Evolutionary conservation across 2,888 invertebrate species (phyloP).

Genomic region (Mermis nigrescens): DNA sequence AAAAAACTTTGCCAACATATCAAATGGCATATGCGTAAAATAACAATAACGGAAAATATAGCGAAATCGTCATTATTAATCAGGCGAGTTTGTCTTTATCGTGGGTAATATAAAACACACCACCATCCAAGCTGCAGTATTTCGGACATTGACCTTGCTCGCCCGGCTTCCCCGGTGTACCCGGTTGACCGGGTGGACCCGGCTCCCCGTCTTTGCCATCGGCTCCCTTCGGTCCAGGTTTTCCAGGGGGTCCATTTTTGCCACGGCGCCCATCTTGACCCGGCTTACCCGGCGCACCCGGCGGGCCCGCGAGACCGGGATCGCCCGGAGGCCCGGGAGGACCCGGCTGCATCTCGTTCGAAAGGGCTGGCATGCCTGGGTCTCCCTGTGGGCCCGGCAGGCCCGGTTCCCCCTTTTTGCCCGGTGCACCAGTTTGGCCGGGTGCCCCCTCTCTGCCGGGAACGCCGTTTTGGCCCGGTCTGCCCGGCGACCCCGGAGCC

Average conservation of each 20-base stretch:
- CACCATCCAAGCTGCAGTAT: constrained; percentile 7
- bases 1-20: too few species aligned
- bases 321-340: constrained; percentile 11
- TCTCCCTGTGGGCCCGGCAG: constrained; percentile 2
- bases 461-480: constrained; percentile 18
- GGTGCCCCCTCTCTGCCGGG: constrained; percentile 2
- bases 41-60: too few species aligned
- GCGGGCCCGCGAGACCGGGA: constrained; percentile 51
- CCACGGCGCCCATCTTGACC: constrained; percentile 31
- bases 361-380: background rate
- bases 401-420: constrained; percentile 5
- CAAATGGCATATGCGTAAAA: too few species aligned
- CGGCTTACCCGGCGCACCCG: constrained; percentile 45
- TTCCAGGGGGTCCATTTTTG: constrained; percentile 21
- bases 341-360: background rate
- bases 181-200: background rate
- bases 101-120: constrained; percentile 5
- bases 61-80: too few species aligned
- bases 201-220: background rate
- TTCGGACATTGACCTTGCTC: constrained; percentile 6
- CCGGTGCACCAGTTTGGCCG: constrained; percentile 8
- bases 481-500: background rate
- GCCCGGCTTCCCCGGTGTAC: constrained; percentile 1
- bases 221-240: background rate
- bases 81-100: too few species aligned